Evolutionary conservation across 2,113 vertebrate genomes (phyloP).

Genomic region (Irena cyanogastra): DNA sequence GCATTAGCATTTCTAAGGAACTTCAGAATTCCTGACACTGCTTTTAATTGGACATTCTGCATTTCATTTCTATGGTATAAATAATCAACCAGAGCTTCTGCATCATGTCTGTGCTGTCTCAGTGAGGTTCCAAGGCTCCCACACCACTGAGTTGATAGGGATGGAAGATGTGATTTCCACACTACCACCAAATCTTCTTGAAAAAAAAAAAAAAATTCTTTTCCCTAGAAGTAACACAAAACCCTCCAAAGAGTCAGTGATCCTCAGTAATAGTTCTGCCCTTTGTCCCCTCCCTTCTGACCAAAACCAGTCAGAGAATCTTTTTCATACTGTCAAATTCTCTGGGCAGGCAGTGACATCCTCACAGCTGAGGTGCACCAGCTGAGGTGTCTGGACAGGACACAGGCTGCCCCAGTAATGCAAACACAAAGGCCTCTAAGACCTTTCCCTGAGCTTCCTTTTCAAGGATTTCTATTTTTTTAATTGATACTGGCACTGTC

Average conservation of each 20-base stretch:
- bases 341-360: background rate
- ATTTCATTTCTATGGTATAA: background rate
- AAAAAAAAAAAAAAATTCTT: background rate
- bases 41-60: background rate
- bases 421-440: background rate
- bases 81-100: background rate
- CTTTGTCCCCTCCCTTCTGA: background rate
- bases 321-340: background rate
- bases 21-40: background rate
- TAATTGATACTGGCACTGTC: background rate
- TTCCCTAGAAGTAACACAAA: background rate
- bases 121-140: background rate
- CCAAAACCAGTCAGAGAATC: background rate
- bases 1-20: constrained; percentile 18
- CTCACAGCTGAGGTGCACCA: background rate
- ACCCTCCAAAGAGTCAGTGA: background rate
- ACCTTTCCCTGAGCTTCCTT: background rate
- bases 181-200: background rate
- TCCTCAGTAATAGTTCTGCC: background rate
- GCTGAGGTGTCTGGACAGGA: background rate
- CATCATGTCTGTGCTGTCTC: background rate
- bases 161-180: background rate
- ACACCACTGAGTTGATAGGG: rapidly evolving
- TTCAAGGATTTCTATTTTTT: background rate
- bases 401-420: background rate